Base-by-base conservation (phyloP, 2,113 vertebrate species). In the Romanogobio albipinnatus region DNA sequence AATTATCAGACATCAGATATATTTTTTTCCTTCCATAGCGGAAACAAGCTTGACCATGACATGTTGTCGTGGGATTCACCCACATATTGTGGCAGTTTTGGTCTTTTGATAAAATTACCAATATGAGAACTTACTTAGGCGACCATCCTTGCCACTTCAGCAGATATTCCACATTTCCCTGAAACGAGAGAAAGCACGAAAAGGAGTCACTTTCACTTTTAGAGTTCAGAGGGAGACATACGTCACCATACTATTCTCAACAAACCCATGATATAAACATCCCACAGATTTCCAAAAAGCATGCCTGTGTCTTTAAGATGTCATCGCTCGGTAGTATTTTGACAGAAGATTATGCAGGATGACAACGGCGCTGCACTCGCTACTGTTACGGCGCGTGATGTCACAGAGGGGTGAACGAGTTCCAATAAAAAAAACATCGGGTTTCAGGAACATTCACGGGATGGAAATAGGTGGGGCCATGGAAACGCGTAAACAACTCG, bases 61-160 rank as follows among this genome's bases (percentile, higher is more conserved):
- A 33, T 53, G 49, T 5, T 78, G 36, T 36, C n/a, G n/a, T 81
- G 9, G 10, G 59, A n/a, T 59, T 78, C 9, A 11, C 10, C 9
- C n/a, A 64, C 59, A 81, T 66, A 59, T 19, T 22, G 17, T 78
- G 19, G 43, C 76, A 9, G 53, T 24, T 17, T 10, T 76, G 3
- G 24, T 36, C 3, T 68, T 39, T 64, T 9, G 1, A 17, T 2
- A 71, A 58, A 82, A 71, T 19, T 0, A 81, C 43, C 10, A 43
- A 79, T 39, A 66, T 3, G 19, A 56, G 5, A 58, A 94, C 98
- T 99, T 97, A 99, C 98, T 99, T 99, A 85, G 95, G 97, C 29
- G 98, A 93, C 98, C 98, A 99, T 95, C 98, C 98, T 92, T 99
- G 98, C 98, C 98, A 99, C 91, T 99, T 99, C 91, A 99, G 95